Evolutionary conservation across 2,797 vertebrate genomes (phyloP).

Genomic region (Cynodonichthys magdalenae): DNA sequence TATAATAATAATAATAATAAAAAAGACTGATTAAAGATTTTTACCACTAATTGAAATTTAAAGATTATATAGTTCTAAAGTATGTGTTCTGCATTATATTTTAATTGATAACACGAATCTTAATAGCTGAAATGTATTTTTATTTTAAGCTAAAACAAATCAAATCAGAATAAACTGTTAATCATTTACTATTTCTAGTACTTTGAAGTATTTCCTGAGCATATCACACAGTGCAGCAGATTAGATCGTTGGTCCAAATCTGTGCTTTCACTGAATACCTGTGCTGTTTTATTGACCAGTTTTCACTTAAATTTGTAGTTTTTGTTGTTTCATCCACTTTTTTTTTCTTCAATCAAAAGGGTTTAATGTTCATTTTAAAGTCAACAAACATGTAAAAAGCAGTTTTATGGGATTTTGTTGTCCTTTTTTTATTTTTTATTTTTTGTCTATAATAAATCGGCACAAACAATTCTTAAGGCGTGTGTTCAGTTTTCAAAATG

Average conservation of each 20-base stretch:
- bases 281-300: too few species aligned
- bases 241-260: background rate
- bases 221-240: background rate
- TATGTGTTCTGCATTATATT: too few species aligned
- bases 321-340: background rate
- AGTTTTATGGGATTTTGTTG: background rate
- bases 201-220: background rate
- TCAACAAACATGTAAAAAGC: background rate
- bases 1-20: slow-evolving; percentile 23
- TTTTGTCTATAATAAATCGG: background rate
- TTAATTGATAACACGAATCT: too few species aligned
- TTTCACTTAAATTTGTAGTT: background rate
- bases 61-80: too few species aligned
- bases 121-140: background rate
- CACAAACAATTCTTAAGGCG: background rate
- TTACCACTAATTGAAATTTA: too few species aligned
- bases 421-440: too few species aligned
- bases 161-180: background rate
- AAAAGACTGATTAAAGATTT: slow-evolving; percentile 1
- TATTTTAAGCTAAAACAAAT: background rate
- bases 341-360: background rate
- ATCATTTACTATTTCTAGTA: background rate
- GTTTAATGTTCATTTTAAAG: background rate
- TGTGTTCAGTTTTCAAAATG: slow-evolving; percentile 1
- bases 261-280: background rate